A percentile compares a stretch with the other conserved stretches of the same genome.
phyloP scores from a whole-genome alignment of 2,797 vertebrate genomes.

The Stomatorhinus walkeri region DNA sequence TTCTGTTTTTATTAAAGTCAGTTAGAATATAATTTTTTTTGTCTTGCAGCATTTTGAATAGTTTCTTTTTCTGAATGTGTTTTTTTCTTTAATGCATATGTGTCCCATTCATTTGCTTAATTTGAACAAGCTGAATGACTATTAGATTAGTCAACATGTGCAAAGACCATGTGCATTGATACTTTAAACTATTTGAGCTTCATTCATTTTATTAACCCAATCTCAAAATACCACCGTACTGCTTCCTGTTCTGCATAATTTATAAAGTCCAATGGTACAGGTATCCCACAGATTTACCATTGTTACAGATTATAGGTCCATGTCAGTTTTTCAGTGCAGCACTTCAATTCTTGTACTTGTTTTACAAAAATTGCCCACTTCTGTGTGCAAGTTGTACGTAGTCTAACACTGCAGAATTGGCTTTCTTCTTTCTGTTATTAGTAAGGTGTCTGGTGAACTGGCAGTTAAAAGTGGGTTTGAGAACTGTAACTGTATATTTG shows the following conservation, averaged over 20 bases:
- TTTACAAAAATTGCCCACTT: background rate
- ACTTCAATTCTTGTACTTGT: background rate
- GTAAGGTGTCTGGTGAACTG: background rate
- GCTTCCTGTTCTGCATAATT: background rate
- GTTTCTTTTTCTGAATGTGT: background rate
- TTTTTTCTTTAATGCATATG: background rate
- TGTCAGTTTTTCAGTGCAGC: background rate
- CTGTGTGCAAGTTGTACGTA: background rate
- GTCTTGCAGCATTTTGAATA: background rate
- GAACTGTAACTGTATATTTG: background rate
- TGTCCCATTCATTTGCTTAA: background rate
- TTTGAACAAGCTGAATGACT: background rate
- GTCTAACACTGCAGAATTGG: background rate
- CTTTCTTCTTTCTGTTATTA: background rate
- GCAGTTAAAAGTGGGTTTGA: constrained; percentile 13
- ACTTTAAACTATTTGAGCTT: background rate
- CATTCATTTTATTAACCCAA: background rate
- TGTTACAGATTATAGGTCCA: background rate
- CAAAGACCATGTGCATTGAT: background rate
- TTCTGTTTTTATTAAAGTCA: background rate
- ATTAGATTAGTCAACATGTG: background rate
- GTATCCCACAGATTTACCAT: background rate
- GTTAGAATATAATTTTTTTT: background rate
- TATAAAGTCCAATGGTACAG: background rate
- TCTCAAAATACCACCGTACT: background rate